Base-by-base conservation (phyloP, 2,888 invertebrate species). In the Drosophila monieri region DNA sequence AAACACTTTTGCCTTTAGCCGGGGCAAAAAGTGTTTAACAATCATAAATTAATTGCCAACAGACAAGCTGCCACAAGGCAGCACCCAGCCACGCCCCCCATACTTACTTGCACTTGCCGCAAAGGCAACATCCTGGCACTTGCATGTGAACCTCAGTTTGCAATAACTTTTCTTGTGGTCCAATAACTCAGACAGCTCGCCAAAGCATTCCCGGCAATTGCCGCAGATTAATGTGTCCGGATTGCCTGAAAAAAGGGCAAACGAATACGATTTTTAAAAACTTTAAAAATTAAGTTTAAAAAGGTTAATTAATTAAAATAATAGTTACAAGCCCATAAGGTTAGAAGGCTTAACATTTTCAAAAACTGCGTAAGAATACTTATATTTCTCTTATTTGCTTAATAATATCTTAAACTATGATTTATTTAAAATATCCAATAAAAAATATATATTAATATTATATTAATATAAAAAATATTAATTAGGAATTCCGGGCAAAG, bases 161-260 rank as follows among this genome's bases (percentile, higher is more conserved):
- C 95, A 95, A 91, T 94, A 94, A 86, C 93, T 93, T 89, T 94
- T 94, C 92, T 95, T 95, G 93, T 96, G 95, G 90, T 95, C 95
- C 85, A 95, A 93, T 90, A 95, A 93, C 89, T 95, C 95, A 89
- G 94, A 94, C 71, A 95, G 93, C 89, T 94, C 95, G 78, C 94
- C 93, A 91, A 95, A 95, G 91, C 94, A 93, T 91, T 95, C 95
- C 86, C 95, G 93, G 92, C 96, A 96, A 90, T 94, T 95, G 80
- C 95, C 96, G 91, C 96, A 96, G 89, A 96, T 95, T 91, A 96
- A 93, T 88, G 95, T 94, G 91, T 96, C 96, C 74, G 94, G 94
- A 90, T 94, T 94, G 91, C 94, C 94, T 94, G 66, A 91, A 93
- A 89, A 55, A 59, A 59, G 71, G 54, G 44, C 44, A 75, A 54